Evolutionary conservation across 2,888 invertebrate species (phyloP), one percentile per base, ranked within the genome.

Genomic region (Lasioglossum figueresi): DNA sequence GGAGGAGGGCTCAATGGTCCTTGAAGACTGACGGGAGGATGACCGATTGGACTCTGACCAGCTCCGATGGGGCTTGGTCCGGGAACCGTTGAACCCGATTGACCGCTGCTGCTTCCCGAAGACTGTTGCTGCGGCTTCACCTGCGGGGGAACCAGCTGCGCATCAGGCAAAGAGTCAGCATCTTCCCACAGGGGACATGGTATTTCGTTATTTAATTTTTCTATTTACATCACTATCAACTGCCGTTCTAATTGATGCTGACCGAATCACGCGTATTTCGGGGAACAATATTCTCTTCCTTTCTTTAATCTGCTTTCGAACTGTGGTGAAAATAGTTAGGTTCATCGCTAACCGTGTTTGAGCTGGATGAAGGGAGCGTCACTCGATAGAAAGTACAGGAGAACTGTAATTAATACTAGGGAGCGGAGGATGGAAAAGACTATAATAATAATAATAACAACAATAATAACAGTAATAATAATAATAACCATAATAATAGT

Each of bases 71-170:
- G 92, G 94, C 95, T 93, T 88, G 95, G 93, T 89, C 95, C 92
- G 91, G 95, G 92, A 89, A 95, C 93, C 82, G 94, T 90, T 87
- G 95, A 92, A 91, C 95, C 90, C 94, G 95, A 93, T 95, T 96
- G 91, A 95, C 95, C 91, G 85, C 92, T 92, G 90, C 95, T 95
- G 83, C 95, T 95, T 80, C 95, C 95, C 63, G 94, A 94, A 86
- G 93, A 93, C 90, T 98, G 96, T 95, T 98, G 98, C 94, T 98
- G 98, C 81, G 98, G 98, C 95, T 98, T 98, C 92, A 98, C 98
- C 96, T 97, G 95, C 93, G 94, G 95, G 94, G 95, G 94, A 95
- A 95, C 95, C 94, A 95, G 95, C 95, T 95, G 95, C 95, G 94
- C 95, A 95, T 95, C 95, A 95, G 95, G 94, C 94, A 95, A 95